phyloP scores from a whole-genome alignment of 2,888 invertebrate genomes.

The Graphium colonna region DNA sequence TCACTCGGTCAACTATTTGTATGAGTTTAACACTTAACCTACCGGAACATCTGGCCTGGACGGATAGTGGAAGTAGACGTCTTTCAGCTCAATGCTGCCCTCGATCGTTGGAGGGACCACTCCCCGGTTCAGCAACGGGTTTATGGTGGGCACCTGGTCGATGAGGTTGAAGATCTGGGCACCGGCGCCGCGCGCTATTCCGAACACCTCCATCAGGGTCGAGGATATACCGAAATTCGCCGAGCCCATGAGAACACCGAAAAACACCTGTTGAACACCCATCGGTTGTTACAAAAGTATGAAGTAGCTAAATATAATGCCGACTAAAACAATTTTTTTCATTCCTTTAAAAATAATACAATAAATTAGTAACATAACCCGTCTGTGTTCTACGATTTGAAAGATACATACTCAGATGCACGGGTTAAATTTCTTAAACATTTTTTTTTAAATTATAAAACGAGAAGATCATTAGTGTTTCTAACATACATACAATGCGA shows the following conservation, averaged over 20 bases:
- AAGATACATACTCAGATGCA: too few relatives aligned
- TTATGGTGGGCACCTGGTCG: slow-evolving; percentile 86
- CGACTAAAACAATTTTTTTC: too few relatives aligned
- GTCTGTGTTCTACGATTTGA: too few relatives aligned
- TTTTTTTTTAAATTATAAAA: too few relatives aligned
- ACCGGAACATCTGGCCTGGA: slow-evolving; percentile 87
- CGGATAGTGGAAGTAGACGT: slow-evolving; percentile 90
- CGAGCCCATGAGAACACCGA: slow-evolving; percentile 86
- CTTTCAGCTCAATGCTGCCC: slow-evolving; percentile 85
- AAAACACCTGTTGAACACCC: slow-evolving; percentile 86
- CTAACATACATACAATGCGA: too few relatives aligned
- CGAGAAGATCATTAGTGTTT: too few relatives aligned
- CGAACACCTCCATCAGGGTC: slow-evolving; percentile 89
- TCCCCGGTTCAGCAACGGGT: slow-evolving; percentile 84
- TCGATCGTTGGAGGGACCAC: slow-evolving; percentile 73
- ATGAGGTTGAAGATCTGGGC: slow-evolving; percentile 88
- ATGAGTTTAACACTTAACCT: slow-evolving; percentile 41
- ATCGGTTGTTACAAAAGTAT: too few relatives aligned
- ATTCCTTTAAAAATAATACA: too few relatives aligned
- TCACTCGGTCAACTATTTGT: too few relatives aligned
- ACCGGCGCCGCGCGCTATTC: slow-evolving; percentile 89
- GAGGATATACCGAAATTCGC: slow-evolving; percentile 91
- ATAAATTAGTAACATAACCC: too few relatives aligned
- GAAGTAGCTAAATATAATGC: too few relatives aligned
- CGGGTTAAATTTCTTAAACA: too few relatives aligned